phyloP scores from a whole-genome alignment of 1,140 invertebrate species.

The Heliconius hewitsoni region DNA sequence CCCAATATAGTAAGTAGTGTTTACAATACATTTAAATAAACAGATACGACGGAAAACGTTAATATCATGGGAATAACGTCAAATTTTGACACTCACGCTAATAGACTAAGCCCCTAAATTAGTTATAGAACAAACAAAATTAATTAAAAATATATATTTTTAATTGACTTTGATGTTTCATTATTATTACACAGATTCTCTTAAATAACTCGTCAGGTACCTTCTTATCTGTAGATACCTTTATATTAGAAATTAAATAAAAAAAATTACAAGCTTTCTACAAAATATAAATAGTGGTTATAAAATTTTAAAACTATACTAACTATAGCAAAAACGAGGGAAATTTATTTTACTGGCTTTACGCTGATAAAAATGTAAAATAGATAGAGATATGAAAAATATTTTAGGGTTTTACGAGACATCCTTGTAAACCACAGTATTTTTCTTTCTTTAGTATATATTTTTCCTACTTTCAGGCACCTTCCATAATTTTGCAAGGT shows the following conservation, averaged over 20 bases:
- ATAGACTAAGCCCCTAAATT: neutral
- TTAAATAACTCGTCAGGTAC: too few relatives aligned
- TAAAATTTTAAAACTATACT: too few relatives aligned
- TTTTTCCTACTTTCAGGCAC: too few relatives aligned
- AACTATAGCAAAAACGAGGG: neutral
- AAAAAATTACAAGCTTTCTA: neutral
- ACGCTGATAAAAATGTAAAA: constrained; percentile 1
- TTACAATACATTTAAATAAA: too few relatives aligned
- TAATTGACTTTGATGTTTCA: too few relatives aligned
- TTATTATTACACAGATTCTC: too few relatives aligned
- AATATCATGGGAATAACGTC: neutral
- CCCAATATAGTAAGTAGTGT: too few relatives aligned
- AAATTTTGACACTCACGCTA: constrained; percentile 1
- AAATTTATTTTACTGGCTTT: neutral
- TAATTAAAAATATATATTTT: neutral
- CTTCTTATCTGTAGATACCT: too few relatives aligned
- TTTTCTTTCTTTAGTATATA: neutral
- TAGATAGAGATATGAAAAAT: neutral
- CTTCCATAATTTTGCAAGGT: too few relatives aligned
- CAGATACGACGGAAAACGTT: neutral
- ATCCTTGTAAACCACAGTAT: neutral
- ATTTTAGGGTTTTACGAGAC: neutral
- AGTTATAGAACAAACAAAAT: neutral
- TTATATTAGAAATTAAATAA: neutral
- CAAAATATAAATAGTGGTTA: neutral